These are phyloP conservation scores for Drosophila albomicans DNA, from an alignment of 1,140 invertebrate species.

Conservation along the genomic window DNA sequence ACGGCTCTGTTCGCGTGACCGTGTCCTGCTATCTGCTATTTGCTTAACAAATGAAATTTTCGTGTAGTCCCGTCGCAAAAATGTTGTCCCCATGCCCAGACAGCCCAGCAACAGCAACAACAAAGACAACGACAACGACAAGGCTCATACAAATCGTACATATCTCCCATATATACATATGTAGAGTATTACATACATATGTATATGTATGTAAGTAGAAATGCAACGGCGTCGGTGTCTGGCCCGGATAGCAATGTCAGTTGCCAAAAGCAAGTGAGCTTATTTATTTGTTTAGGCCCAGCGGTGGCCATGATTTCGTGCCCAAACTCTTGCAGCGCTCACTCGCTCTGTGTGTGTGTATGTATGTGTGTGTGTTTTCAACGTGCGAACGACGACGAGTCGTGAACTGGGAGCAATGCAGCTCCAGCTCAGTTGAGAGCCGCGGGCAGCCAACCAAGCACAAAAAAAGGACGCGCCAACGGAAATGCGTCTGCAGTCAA, in stretches of 20 bases:
- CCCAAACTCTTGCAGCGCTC: neutral
- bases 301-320: constrained; percentile 66
- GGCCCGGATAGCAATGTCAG: constrained; percentile 63
- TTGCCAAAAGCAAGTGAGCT: constrained; percentile 75
- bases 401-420: neutral
- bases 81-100: constrained; percentile 11
- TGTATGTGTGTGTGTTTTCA: neutral
- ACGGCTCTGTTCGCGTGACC: constrained; percentile 53
- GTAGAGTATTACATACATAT: neutral
- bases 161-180: too few species aligned
- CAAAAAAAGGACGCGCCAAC: constrained; percentile 59
- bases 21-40: constrained; percentile 64
- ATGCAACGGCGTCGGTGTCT: constrained; percentile 24
- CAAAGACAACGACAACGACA: too few species aligned
- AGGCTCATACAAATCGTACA: too few species aligned
- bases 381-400: constrained; percentile 1
- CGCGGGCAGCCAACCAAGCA: constrained; percentile 42
- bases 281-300: constrained; percentile 82
- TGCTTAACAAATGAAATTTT: constrained; percentile 83
- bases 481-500: constrained; percentile 78
- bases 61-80: constrained; percentile 55
- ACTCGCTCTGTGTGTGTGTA: too few species aligned
- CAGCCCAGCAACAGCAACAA: neutral
- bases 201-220: neutral
- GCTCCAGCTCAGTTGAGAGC: neutral